Percentiles rank a stretch among this genome's conserved stretches.
phyloP scores from a whole-genome alignment of 2,888 invertebrate species.

The Leucozona laternaria region DNA sequence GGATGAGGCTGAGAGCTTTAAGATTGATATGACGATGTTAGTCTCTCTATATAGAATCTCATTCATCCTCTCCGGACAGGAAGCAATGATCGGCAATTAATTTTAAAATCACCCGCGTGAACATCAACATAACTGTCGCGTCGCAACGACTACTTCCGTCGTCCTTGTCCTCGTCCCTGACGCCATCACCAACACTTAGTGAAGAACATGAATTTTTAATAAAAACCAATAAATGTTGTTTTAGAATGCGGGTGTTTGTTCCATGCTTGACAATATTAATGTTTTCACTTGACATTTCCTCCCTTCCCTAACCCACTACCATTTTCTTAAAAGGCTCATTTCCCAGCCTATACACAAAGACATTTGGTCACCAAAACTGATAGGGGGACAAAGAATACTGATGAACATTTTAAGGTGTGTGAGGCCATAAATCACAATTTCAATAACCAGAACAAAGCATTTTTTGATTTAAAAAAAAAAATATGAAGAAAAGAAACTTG shows the following conservation, averaged over 20 bases:
- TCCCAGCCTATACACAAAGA: background rate
- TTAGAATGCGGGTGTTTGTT: background rate
- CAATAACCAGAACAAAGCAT: background rate
- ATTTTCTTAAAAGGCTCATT: background rate
- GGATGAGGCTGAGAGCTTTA: no score
- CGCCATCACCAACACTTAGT: background rate
- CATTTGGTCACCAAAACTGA: background rate
- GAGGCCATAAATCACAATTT: slow-evolving; percentile 6
- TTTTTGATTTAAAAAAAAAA: background rate
- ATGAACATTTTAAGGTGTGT: background rate
- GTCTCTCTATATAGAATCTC: background rate
- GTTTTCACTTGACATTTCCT: slow-evolving; percentile 26
- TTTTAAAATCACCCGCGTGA: slow-evolving; percentile 30
- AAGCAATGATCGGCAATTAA: slow-evolving; percentile 43
- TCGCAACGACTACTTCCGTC: slow-evolving; percentile 2
- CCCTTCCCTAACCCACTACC: background rate
- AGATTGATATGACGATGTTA: slow-evolving; percentile 29
- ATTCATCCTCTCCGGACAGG: slow-evolving; percentile 23
- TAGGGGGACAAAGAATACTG: background rate
- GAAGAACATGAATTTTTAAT: slow-evolving; percentile 42
- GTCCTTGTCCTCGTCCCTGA: background rate
- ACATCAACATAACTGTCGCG: slow-evolving; percentile 25
- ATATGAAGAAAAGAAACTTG: background rate
- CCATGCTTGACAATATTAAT: slow-evolving; percentile 32
- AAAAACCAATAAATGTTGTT: slow-evolving; percentile 38